Evolutionary conservation across 2,888 invertebrate species (phyloP).

Genomic region (Hoplodrina blanda): DNA sequence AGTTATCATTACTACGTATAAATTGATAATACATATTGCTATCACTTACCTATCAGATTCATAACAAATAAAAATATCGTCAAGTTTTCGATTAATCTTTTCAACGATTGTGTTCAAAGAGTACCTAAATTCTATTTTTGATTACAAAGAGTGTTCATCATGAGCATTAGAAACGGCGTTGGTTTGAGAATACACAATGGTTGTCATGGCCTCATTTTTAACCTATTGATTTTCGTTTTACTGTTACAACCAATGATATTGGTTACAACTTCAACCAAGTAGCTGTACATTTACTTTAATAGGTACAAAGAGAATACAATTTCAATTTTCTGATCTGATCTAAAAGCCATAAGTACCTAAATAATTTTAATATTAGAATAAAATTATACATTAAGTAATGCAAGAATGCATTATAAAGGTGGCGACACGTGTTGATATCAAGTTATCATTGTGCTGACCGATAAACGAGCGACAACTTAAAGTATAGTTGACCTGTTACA

Average conservation of each 20-base stretch:
- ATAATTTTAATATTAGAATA: neutral
- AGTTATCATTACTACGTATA: slow-evolving; percentile 3
- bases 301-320: neutral
- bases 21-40: slow-evolving; percentile 26
- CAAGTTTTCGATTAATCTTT: slow-evolving; percentile 13
- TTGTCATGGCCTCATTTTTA: slow-evolving; percentile 39
- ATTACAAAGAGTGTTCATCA: slow-evolving; percentile 3
- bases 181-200: slow-evolving; percentile 33
- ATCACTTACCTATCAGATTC: slow-evolving; percentile 31
- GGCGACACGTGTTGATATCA: slow-evolving; percentile 46
- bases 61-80: slow-evolving; percentile 27
- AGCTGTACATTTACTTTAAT: neutral
- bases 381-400: slow-evolving; percentile 18
- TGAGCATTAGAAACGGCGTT: slow-evolving; percentile 24
- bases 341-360: neutral
- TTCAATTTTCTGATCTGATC: neutral
- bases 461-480: slow-evolving; percentile 39
- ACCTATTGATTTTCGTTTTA: slow-evolving; percentile 45
- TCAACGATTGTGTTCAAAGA: slow-evolving; percentile 12
- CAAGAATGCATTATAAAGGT: slow-evolving; percentile 49
- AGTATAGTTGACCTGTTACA: slow-evolving; percentile 51
- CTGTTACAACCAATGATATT: slow-evolving; percentile 16
- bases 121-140: slow-evolving; percentile 1
- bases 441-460: slow-evolving; percentile 54
- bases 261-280: neutral